Percentiles rank a stretch among this genome's conserved stretches.
Conservation (phyloP, 2,888 invertebrate species). For the Spialia ferax region DNA sequence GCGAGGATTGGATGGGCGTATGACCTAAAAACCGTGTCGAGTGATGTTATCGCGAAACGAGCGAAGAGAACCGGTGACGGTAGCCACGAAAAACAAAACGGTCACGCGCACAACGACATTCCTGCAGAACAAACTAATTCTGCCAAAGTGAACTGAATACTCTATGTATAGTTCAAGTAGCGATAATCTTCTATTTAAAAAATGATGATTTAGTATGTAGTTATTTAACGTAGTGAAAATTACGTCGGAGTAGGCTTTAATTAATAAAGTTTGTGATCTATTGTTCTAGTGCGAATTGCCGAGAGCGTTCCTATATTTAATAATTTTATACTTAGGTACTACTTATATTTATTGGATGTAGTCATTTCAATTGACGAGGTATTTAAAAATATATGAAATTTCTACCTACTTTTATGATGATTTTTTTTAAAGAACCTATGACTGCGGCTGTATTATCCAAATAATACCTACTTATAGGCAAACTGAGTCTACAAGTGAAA, state of each 20-base stretch:
- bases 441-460: not conserved
- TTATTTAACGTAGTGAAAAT: not conserved
- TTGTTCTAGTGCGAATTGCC: not conserved
- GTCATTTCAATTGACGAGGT: constrained; percentile 1
- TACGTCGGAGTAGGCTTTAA: constrained; percentile 3
- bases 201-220: not conserved
- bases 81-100: constrained; percentile 91
- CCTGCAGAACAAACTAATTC: not conserved
- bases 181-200: not conserved
- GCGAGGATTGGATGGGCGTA: constrained; percentile 95
- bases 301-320: constrained; percentile 14
- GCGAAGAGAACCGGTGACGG: constrained; percentile 92
- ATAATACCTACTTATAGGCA: too few relatives aligned
- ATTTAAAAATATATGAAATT: constrained; percentile 13
- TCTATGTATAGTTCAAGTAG: not conserved
- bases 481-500: too few relatives aligned
- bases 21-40: constrained; percentile 93
- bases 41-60: constrained; percentile 89
- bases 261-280: constrained; percentile 1
- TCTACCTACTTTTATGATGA: not conserved
- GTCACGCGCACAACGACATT: constrained; percentile 78
- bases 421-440: not conserved
- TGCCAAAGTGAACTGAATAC: not conserved
- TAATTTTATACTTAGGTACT: constrained; percentile 20
- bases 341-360: constrained; percentile 11